Evolutionary conservation across 2,113 vertebrate genomes (phyloP).

Genomic region (Oncorhynchus tshawytscha): DNA sequence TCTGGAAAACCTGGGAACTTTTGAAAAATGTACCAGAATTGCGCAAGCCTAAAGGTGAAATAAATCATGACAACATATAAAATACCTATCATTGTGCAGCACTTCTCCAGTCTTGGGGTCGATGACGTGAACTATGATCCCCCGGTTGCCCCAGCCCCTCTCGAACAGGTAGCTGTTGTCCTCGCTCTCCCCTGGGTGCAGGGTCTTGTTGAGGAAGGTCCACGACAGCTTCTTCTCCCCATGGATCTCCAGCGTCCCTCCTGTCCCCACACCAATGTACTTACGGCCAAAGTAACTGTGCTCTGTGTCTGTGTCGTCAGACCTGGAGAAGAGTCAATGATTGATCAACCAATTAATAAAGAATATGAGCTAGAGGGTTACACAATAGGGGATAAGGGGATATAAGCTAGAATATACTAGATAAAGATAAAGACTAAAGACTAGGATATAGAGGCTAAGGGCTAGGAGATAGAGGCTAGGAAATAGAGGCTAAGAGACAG

Average conservation of each 20-base stretch:
- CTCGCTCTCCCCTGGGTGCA: slow-evolving; percentile 82
- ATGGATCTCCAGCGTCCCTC: slow-evolving; percentile 88
- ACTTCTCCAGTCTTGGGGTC: slow-evolving; percentile 82
- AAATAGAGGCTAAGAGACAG: too few species aligned
- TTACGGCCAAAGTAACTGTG: slow-evolving; percentile 91
- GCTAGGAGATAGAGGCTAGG: too few species aligned
- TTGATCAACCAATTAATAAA: too few species aligned
- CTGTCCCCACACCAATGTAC: slow-evolving; percentile 84
- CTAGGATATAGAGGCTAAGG: too few species aligned
- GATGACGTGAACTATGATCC: slow-evolving; percentile 88
- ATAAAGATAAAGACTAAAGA: too few species aligned
- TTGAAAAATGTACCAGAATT: too few species aligned
- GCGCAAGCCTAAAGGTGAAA: too few species aligned
- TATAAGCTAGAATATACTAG: too few species aligned
- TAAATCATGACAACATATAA: too few species aligned
- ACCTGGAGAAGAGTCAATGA: slow-evolving; percentile 61
- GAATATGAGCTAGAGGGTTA: too few species aligned
- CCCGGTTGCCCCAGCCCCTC: slow-evolving; percentile 92
- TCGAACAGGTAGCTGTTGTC: slow-evolving; percentile 89
- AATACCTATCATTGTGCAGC: slow-evolving; percentile 82
- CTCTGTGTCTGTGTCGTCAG: slow-evolving; percentile 73
- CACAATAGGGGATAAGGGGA: too few species aligned
- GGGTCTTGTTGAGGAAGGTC: slow-evolving; percentile 92
- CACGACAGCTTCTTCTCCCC: slow-evolving; percentile 88
- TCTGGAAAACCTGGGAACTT: too few species aligned